Conservation (phyloP, 1,140 invertebrate species). For the Cydia amplana region DNA sequence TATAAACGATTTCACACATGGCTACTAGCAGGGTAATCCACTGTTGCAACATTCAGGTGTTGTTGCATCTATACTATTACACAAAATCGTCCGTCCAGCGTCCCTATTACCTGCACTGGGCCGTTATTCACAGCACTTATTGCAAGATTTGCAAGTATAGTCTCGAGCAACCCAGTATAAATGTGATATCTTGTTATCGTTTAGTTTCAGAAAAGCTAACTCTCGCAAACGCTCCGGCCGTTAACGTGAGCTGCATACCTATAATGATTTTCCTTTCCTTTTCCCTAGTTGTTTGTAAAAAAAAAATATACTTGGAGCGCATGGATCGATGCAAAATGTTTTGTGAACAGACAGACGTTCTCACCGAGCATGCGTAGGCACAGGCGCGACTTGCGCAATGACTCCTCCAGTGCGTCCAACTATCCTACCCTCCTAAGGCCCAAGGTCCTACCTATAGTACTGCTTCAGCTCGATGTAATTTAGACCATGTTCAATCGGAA, state of each 20-base stretch:
- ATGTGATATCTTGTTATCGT: neutral
- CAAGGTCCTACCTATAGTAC: too few species aligned
- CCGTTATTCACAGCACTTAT: neutral
- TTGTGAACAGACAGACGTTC: conserved; percentile 34
- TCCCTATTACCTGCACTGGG: conserved; percentile 39
- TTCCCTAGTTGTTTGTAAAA: neutral
- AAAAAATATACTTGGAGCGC: neutral
- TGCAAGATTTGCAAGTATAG: neutral
- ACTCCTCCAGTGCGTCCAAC: conserved; percentile 35
- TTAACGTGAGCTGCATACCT: too few species aligned
- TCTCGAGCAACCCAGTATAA: neutral
- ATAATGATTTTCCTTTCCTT: neutral
- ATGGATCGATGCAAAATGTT: neutral
- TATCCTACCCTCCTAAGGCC: too few species aligned
- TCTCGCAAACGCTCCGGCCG: too few species aligned
- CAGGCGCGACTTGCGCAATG: conserved; percentile 42
- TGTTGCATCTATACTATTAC: conserved; percentile 31
- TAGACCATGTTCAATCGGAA: too few species aligned
- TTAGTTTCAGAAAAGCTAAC: neutral
- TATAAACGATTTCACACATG: conserved; percentile 29
- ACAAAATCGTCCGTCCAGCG: conserved; percentile 43
- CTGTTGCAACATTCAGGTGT: conserved; percentile 47
- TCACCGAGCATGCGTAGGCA: conserved; percentile 39
- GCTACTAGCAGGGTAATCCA: conserved; percentile 21
- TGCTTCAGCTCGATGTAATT: too few species aligned